phyloP scores from a whole-genome alignment of 2,888 invertebrate species.

The Tetropium fuscum region DNA sequence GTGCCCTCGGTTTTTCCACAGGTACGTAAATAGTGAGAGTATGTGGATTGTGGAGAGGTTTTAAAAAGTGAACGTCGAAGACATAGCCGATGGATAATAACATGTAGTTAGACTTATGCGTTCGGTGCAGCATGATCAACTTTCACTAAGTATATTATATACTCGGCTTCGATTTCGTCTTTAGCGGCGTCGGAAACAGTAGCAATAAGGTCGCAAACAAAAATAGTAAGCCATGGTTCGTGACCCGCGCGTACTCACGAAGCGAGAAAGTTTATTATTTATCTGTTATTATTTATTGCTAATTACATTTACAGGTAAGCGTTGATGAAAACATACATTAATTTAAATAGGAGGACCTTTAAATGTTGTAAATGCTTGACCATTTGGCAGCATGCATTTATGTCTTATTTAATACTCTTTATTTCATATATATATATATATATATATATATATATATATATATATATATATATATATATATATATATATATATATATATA shows the following conservation, averaged over 20 bases:
- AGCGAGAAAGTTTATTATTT: constrained; percentile 45
- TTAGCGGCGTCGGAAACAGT: constrained; percentile 4
- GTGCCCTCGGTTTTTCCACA: constrained; percentile 4
- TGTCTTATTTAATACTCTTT: too few species aligned
- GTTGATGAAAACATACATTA: constrained; percentile 9
- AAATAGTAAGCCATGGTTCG: constrained; percentile 32
- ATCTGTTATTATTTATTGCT: constrained; percentile 48
- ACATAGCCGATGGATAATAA: constrained; percentile 1
- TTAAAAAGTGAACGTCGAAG: constrained; percentile 19
- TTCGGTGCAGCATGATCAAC: constrained; percentile 8
- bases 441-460: too few species aligned
- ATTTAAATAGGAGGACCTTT: too few species aligned
- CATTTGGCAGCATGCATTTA: too few species aligned
- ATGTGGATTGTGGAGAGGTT: constrained; percentile 6
- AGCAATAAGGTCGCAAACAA: constrained; percentile 1
- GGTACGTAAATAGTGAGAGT: constrained; percentile 13
- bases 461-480: too few species aligned
- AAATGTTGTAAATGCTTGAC: too few species aligned
- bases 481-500: too few species aligned
- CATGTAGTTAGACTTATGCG: constrained; percentile 6
- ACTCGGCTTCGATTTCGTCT: constrained; percentile 6
- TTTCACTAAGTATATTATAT: constrained; percentile 5
- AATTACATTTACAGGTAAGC: constrained; percentile 49
- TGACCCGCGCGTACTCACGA: constrained; percentile 34
- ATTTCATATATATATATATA: too few species aligned